These are phyloP conservation scores for Seira sanloemensis DNA, from an alignment of 2,888 invertebrate species.

Conservation along the genomic window DNA sequence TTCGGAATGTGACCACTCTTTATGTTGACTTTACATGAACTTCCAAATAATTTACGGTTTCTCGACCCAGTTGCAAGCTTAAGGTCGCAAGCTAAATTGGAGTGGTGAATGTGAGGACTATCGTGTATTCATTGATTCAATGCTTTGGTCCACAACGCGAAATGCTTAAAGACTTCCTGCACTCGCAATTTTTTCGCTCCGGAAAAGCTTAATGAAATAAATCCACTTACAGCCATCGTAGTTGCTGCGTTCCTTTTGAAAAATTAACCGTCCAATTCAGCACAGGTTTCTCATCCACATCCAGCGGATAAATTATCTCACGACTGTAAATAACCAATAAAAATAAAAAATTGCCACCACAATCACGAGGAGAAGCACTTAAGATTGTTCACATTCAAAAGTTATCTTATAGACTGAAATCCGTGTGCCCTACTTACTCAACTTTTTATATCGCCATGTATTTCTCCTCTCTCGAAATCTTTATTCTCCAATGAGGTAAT, in stretches of 20 bases:
- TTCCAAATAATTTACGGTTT: too few species aligned
- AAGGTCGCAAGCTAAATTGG: too few species aligned
- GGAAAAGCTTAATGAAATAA: too few species aligned
- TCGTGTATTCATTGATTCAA: too few species aligned
- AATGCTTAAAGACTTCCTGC: too few species aligned
- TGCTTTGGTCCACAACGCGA: too few species aligned
- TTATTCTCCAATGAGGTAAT: constrained; percentile 24
- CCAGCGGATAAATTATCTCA: neutral
- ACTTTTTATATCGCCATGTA: constrained; percentile 67
- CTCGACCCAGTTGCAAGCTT: too few species aligned
- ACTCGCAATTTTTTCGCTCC: too few species aligned
- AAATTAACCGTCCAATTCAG: neutral
- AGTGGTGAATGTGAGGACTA: too few species aligned
- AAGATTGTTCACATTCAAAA: constrained; percentile 36
- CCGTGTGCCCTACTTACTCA: constrained; percentile 53
- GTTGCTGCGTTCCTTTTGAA: constrained; percentile 41
- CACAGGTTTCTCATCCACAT: neutral
- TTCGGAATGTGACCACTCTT: too few species aligned
- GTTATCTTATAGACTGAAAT: constrained; percentile 63
- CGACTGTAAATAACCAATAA: neutral
- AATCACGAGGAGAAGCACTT: neutral
- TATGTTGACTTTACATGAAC: too few species aligned
- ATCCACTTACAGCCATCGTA: constrained; percentile 48
- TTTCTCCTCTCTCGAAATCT: constrained; percentile 45
- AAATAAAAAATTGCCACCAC: neutral